Percentiles rank a stretch among this genome's conserved stretches.
phyloP scores from a whole-genome alignment of 2,113 vertebrate species.

The Campylorhamphus procurvoides region DNA sequence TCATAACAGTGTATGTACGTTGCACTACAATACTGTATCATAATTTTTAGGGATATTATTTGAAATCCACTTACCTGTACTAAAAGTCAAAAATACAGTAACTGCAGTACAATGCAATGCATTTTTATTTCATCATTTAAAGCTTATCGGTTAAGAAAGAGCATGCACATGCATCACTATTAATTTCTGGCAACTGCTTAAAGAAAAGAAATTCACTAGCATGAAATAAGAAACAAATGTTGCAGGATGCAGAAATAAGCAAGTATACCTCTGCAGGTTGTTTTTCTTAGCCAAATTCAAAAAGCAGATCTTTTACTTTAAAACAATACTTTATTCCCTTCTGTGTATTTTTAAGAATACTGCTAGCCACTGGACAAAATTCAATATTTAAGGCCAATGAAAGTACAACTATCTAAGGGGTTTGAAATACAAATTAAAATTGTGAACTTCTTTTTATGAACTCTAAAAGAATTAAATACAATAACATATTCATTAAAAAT shows the following conservation, averaged over 20 bases:
- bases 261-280: neutral
- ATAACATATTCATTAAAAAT: neutral
- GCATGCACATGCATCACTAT: conserved; percentile 74
- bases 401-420: neutral
- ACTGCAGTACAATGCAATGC: conserved; percentile 52
- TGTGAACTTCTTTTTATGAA: neutral
- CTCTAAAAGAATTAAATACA: neutral
- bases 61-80: conserved; percentile 72
- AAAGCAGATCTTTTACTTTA: neutral
- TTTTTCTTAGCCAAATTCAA: neutral
- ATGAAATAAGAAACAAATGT: neutral
- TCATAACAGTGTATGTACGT: neutral
- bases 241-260: conserved; percentile 18
- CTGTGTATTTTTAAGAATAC: neutral
- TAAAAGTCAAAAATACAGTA: conserved; percentile 29
- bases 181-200: conserved; percentile 9
- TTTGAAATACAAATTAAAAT: neutral
- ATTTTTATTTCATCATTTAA: conserved; percentile 37
- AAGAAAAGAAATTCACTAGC: neutral
- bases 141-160: conserved; percentile 37
- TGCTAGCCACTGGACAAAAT: neutral
- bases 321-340: neutral
- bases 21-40: neutral
- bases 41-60: neutral
- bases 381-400: neutral